phyloP scores from a whole-genome alignment of 2,888 invertebrate genomes.

The Atrina japonica region DNA sequence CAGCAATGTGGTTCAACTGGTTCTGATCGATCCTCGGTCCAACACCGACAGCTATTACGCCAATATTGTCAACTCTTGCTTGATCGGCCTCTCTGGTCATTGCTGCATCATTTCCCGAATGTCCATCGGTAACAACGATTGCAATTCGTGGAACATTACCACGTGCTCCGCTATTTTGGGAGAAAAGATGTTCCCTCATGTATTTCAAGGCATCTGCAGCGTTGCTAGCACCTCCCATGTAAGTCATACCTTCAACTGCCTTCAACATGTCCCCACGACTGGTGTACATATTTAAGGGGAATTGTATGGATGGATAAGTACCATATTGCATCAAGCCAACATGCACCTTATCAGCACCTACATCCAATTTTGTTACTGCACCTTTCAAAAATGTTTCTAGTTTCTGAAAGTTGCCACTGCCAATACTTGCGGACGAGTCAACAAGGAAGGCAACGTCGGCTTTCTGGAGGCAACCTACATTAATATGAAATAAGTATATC shows the following conservation, averaged over 20 bases:
- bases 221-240: conserved; percentile 64
- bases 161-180: conserved; percentile 56
- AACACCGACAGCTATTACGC: conserved; percentile 61
- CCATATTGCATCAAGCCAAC: conserved; percentile 63
- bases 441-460: conserved; percentile 62
- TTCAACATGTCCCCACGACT: conserved; percentile 43
- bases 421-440: conserved; percentile 63
- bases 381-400: conserved; percentile 61
- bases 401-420: conserved; percentile 57
- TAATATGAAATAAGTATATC: background rate
- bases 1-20: conserved; percentile 63
- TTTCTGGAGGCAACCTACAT: conserved; percentile 55
- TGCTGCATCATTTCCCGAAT: conserved; percentile 49
- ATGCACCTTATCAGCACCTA: conserved; percentile 57
- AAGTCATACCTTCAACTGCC: conserved; percentile 59
- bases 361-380: conserved; percentile 53
- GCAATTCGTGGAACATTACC: conserved; percentile 62
- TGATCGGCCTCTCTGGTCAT: conserved; percentile 55
- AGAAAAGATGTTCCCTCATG: conserved; percentile 58
- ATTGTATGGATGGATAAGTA: conserved; percentile 58
- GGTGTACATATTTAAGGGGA: conserved; percentile 52
- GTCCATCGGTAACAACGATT: conserved; percentile 62
- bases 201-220: conserved; percentile 64
- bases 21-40: conserved; percentile 52
- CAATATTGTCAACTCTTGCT: conserved; percentile 51